Evolutionary conservation across 2,888 invertebrate genomes (phyloP).

Genomic region (Chloroclystis v-ata): DNA sequence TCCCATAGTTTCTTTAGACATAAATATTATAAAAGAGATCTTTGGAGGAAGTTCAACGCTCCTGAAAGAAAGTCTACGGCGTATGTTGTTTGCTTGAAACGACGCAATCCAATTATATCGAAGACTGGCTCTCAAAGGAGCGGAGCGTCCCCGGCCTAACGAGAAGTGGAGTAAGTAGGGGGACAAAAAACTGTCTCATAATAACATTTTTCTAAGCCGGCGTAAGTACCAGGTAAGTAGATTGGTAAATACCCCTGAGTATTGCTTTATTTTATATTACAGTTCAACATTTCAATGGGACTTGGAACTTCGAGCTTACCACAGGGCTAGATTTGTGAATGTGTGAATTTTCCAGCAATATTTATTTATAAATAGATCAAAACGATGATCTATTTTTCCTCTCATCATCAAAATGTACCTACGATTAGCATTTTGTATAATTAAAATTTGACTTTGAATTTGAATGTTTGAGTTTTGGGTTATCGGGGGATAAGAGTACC

Average conservation of each 20-base stretch:
- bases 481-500: background rate
- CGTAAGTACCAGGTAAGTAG: slow-evolving; percentile 2
- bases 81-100: slow-evolving; percentile 42
- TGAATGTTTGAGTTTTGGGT: too few relatives aligned
- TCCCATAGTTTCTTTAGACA: too few relatives aligned
- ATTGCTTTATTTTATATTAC: background rate
- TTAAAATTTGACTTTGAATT: too few relatives aligned
- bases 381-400: too few relatives aligned
- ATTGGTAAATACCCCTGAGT: slow-evolving; percentile 5
- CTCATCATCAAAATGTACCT: too few relatives aligned
- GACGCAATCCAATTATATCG: slow-evolving; percentile 68
- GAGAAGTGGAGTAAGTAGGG: slow-evolving; percentile 28
- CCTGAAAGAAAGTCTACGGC: slow-evolving; percentile 8
- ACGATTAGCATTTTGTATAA: too few relatives aligned
- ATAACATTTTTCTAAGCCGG: slow-evolving; percentile 13
- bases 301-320: too few relatives aligned
- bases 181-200: slow-evolving; percentile 15
- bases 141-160: slow-evolving; percentile 39
- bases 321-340: slow-evolving; percentile 7
- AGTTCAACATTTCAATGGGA: too few relatives aligned
- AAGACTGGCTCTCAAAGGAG: slow-evolving; percentile 57
- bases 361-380: too few relatives aligned
- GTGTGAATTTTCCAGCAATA: too few relatives aligned
- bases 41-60: background rate
- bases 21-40: too few relatives aligned